These are phyloP conservation scores for Drosophila sturtevanti DNA, from an alignment of 1,140 invertebrate species.

Conservation along the genomic window DNA sequence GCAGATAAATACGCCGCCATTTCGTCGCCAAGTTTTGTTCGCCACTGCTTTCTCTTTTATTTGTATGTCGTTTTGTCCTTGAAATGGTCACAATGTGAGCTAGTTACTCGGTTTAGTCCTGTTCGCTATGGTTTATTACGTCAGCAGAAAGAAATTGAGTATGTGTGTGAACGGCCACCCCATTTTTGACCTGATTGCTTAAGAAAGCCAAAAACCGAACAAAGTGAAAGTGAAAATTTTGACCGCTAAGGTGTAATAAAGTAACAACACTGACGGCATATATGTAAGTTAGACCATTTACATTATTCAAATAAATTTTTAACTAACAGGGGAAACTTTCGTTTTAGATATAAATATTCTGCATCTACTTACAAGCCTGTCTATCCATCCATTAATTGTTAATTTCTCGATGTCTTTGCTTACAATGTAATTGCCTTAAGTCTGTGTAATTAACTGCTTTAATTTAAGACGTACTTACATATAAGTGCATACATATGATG, in stretches of 20 bases:
- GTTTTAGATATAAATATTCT: background rate
- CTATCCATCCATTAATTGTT: too few species aligned
- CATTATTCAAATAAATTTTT: background rate
- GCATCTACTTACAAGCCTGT: too few species aligned
- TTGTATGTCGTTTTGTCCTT: slow-evolving; percentile 47
- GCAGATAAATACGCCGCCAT: slow-evolving; percentile 34
- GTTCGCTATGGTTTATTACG: slow-evolving; percentile 71
- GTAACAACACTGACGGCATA: slow-evolving; percentile 1
- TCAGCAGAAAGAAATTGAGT: slow-evolving; percentile 37
- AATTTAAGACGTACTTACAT: too few species aligned
- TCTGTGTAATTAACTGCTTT: background rate
- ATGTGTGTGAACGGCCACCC: slow-evolving; percentile 26
- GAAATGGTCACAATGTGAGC: slow-evolving; percentile 59
- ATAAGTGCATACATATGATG: too few species aligned
- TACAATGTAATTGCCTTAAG: too few species aligned
- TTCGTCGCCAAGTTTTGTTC: slow-evolving; percentile 36
- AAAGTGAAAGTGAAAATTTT: background rate
- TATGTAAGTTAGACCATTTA: background rate
- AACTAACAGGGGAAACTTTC: background rate
- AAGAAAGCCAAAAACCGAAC: slow-evolving; percentile 34
- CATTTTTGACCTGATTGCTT: slow-evolving; percentile 70
- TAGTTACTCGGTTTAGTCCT: slow-evolving; percentile 44
- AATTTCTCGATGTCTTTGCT: too few species aligned
- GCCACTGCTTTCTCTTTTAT: background rate
- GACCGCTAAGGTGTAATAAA: slow-evolving; percentile 42